Conservation (phyloP, 2,797 vertebrate species). For the Octomys mimax region DNA sequence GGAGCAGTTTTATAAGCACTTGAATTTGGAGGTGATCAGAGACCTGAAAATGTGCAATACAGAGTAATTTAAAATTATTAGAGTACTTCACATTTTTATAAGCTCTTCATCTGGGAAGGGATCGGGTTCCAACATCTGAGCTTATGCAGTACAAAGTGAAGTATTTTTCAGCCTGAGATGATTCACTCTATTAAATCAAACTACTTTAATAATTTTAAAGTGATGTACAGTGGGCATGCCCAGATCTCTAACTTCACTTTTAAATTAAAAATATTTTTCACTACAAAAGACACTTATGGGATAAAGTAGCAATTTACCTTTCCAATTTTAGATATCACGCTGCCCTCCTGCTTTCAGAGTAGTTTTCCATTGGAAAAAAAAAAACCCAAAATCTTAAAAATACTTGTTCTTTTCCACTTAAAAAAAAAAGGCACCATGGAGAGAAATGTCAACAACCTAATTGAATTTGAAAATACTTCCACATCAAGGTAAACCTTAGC, state of each 20-base stretch:
- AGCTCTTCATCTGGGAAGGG: constrained; percentile 87
- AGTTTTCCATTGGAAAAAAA: constrained; percentile 75
- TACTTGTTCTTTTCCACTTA: constrained; percentile 45
- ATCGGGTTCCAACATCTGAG: constrained; percentile 84
- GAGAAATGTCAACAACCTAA: constrained; percentile 6
- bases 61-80: constrained; percentile 90
- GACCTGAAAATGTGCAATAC: constrained; percentile 89
- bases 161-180: constrained; percentile 78
- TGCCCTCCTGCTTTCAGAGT: constrained; percentile 30
- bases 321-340: constrained; percentile 62
- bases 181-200: constrained; percentile 85
- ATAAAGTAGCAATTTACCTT: constrained; percentile 74
- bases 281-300: constrained; percentile 70
- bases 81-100: constrained; percentile 89
- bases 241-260: constrained; percentile 80
- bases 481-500: not conserved
- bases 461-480: constrained; percentile 54
- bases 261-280: constrained; percentile 87
- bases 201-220: constrained; percentile 82
- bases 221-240: constrained; percentile 74
- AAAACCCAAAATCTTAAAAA: constrained; percentile 67
- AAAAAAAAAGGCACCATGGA: constrained; percentile 7
- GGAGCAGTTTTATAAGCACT: constrained; percentile 89
- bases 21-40: constrained; percentile 91
- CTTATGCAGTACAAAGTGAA: constrained; percentile 79